A percentile compares a stretch with the other conserved stretches of the same genome.
phyloP scores from a whole-genome alignment of 2,797 vertebrate genomes.

The Falco peregrinus region DNA sequence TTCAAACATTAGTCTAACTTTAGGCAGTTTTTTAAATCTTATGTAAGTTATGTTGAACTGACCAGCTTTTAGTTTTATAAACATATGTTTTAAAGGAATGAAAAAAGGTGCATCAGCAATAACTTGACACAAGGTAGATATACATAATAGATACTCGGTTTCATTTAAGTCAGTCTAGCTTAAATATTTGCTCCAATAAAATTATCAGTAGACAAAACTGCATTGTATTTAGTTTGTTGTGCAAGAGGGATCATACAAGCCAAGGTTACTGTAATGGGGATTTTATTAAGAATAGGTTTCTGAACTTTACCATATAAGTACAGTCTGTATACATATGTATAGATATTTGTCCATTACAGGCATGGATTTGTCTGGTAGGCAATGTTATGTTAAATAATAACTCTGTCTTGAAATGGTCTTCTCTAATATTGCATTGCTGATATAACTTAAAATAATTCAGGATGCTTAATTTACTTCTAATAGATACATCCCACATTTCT shows the following conservation, averaged over 20 bases:
- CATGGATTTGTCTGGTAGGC: background rate
- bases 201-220: background rate
- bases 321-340: fast-evolving
- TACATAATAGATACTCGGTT: background rate
- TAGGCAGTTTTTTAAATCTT: fast-evolving
- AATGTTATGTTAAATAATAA: background rate
- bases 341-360: background rate
- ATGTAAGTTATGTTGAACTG: background rate
- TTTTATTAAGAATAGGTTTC: background rate
- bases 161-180: background rate
- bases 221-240: background rate
- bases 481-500: background rate
- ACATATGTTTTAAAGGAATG: background rate
- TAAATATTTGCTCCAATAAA: background rate
- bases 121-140: background rate
- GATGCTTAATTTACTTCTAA: background rate
- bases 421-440: background rate
- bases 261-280: background rate
- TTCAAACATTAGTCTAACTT: background rate
- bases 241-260: background rate
- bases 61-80: background rate
- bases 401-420: background rate
- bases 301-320: background rate
- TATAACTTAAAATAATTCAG: background rate
- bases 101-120: background rate